phyloP scores from a whole-genome alignment of 2,888 invertebrate species.

The Polia nebulosa region DNA sequence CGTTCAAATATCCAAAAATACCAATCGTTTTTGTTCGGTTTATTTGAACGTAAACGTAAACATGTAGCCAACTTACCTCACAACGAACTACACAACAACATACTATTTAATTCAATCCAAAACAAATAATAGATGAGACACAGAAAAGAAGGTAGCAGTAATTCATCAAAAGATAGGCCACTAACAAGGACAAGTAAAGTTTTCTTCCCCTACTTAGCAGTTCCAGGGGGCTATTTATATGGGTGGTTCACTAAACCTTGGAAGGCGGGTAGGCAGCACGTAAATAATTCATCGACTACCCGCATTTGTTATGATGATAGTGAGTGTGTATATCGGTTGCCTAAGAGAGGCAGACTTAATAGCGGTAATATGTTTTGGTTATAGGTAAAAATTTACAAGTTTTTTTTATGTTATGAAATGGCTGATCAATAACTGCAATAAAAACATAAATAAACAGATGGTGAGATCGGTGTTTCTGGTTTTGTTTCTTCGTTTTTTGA shows the following conservation, averaged over 20 bases:
- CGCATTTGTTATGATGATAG: constrained; percentile 74
- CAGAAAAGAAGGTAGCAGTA: constrained; percentile 48
- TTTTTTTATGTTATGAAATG: too few species aligned
- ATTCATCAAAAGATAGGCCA: constrained; percentile 59
- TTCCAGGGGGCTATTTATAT: constrained; percentile 60
- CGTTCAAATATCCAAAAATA: background rate
- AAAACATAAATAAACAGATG: too few species aligned
- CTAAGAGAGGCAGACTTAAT: constrained; percentile 23
- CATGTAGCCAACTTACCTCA: background rate
- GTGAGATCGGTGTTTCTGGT: too few species aligned
- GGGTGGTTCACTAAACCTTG: constrained; percentile 53
- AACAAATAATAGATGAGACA: constrained; percentile 58
- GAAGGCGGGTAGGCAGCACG: constrained; percentile 55
- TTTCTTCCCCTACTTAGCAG: constrained; percentile 58
- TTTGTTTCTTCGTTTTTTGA: too few species aligned
- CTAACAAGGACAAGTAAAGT: constrained; percentile 61
- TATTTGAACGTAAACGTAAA: background rate
- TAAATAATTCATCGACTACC: constrained; percentile 78
- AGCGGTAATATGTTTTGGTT: constrained; percentile 13
- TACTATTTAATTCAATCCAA: constrained; percentile 41
- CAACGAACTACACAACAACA: constrained; percentile 24
- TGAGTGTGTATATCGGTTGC: constrained; percentile 44
- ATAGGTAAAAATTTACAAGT: background rate
- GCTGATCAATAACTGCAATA: too few species aligned
- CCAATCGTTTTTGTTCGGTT: background rate